Conservation (phyloP, 37 sponge, comb jelly and placozoan species). For the Agelas oroides region DNA sequence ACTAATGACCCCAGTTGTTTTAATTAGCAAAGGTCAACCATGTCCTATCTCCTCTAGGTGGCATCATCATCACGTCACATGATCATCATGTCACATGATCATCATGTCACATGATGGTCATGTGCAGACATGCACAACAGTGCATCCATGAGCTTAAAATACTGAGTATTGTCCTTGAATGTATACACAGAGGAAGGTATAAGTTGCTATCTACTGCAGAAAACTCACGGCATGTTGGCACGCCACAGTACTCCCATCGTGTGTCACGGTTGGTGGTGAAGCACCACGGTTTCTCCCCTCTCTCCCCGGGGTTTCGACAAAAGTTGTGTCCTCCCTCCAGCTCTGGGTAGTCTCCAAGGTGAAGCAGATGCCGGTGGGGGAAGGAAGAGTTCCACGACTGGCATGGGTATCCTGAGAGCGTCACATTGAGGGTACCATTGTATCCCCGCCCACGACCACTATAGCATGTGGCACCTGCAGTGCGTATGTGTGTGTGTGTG, state of each 20-base stretch:
- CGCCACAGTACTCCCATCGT: constrained; percentile 69
- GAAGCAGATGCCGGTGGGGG: constrained; percentile 75
- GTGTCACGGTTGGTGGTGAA: constrained; percentile 8
- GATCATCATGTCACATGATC: no score
- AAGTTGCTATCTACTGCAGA: no score
- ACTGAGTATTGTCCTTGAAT: no score
- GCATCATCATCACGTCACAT: no score
- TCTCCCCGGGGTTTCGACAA: constrained; percentile 73
- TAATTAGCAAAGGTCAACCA: no score
- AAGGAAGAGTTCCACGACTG: constrained; percentile 55
- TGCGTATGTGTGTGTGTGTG: neutral
- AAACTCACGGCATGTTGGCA: constrained; percentile 61
- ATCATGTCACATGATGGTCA: no score
- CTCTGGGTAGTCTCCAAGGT: constrained; percentile 54
- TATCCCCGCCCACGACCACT: constrained; percentile 80
- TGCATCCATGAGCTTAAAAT: no score
- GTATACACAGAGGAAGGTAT: no score
- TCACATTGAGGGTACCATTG: constrained; percentile 58
- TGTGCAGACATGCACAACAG: no score
- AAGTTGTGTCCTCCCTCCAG: constrained; percentile 64
- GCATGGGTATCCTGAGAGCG: constrained; percentile 48
- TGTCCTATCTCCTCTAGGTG: no score
- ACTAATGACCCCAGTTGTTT: no score
- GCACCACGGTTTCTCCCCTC: constrained; percentile 66
- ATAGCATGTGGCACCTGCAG: constrained; percentile 55